A percentile compares a stretch with the other conserved stretches of the same genome.
These are phyloP conservation scores for Marmota monax DNA, from an alignment of 2,113 vertebrate genomes.

Conservation along the genomic window DNA sequence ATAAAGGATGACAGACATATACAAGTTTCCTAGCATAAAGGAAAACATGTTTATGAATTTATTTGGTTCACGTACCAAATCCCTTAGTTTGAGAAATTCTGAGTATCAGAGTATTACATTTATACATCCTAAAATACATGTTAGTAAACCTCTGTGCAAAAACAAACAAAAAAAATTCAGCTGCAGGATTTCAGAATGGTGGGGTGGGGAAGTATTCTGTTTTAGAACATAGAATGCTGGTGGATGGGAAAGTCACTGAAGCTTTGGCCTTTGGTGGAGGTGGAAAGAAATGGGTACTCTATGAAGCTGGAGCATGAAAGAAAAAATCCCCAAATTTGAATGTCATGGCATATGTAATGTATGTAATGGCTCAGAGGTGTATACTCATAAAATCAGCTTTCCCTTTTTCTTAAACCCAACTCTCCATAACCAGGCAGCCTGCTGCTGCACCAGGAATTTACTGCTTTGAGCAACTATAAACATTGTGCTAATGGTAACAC, in stretches of 20 bases:
- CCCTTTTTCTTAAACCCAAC: slow-evolving; percentile 34
- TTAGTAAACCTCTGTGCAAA: background rate
- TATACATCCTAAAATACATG: background rate
- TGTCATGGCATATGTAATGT: background rate
- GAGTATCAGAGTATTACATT: background rate
- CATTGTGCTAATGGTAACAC: slow-evolving; percentile 49
- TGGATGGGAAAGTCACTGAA: background rate
- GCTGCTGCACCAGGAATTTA: slow-evolving; percentile 65
- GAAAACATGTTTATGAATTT: background rate
- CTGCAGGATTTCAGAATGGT: background rate
- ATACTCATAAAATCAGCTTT: background rate
- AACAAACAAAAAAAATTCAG: background rate
- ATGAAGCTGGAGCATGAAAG: background rate
- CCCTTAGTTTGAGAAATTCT: background rate
- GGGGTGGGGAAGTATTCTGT: background rate
- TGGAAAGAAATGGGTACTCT: background rate
- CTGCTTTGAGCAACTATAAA: slow-evolving; percentile 63
- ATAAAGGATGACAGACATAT: background rate
- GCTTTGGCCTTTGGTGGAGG: background rate
- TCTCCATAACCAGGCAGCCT: slow-evolving; percentile 32
- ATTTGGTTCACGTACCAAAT: background rate
- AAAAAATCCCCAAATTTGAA: background rate
- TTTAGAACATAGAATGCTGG: background rate
- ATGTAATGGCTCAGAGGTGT: background rate
- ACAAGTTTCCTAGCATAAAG: slow-evolving; percentile 2